phyloP scores from a whole-genome alignment of 2,113 vertebrate species.

The Gasterosteus nipponicus region DNA sequence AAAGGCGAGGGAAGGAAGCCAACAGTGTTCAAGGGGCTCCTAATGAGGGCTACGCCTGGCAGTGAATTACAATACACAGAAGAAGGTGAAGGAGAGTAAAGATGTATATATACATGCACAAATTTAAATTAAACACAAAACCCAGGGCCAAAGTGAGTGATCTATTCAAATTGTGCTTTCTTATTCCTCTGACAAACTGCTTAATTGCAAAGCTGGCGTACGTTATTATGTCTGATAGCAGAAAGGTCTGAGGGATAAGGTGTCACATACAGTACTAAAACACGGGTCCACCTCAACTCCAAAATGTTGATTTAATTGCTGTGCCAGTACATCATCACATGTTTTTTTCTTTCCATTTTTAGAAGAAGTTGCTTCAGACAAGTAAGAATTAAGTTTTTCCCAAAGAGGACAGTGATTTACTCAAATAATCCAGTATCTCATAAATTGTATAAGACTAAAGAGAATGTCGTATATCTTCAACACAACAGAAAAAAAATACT shows the following conservation, averaged over 20 bases:
- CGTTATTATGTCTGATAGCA: not conserved
- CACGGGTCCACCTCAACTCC: not conserved
- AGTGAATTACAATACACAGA: conserved; percentile 6
- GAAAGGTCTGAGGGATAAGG: not conserved
- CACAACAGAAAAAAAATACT: not conserved
- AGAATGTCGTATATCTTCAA: not conserved
- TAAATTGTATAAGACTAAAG: not conserved
- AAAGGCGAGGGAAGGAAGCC: conserved; percentile 35
- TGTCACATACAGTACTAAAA: not conserved
- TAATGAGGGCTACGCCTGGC: conserved; percentile 15
- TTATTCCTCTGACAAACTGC: not conserved
- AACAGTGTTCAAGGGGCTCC: conserved; percentile 9
- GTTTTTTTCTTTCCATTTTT: not conserved
- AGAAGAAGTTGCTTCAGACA: not conserved
- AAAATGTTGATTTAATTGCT: not conserved
- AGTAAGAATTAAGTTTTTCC: not conserved
- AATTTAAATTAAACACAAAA: not conserved
- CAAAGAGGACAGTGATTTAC: not conserved
- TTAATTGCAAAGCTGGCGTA: not conserved
- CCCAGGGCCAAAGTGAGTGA: not conserved
- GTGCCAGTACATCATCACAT: not conserved
- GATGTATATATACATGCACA: not conserved
- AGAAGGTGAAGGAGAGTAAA: not conserved
- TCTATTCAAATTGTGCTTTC: not conserved
- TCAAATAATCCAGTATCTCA: conserved; percentile 10